Base-by-base conservation (phyloP, 2,888 invertebrate genomes). In the Erannis defoliaria region DNA sequence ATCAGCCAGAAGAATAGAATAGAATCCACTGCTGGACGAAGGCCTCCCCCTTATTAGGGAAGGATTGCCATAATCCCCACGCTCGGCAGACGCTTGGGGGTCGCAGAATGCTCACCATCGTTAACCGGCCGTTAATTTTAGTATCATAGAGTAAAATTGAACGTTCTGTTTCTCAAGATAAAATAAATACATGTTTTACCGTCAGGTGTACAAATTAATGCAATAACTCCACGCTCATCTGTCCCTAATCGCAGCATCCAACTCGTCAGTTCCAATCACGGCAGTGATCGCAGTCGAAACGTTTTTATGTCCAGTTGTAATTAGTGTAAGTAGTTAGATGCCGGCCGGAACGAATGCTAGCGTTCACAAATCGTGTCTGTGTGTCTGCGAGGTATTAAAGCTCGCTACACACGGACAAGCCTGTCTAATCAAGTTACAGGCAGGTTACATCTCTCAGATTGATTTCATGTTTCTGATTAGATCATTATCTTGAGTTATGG, bases 311-410 rank as follows among this genome's bases (percentile, higher is more conserved):
- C 37, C 16, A 26, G 23, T 53, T 37, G 21, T 58, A 48, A 37
- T 54, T 50, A 49, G 50, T 48, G 35, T 48, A 43, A 50, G 55
- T 60, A 57, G 59, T 67, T 61, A 46, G 18, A 64, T 66, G 64
- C 66, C 55, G 65, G 38, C 70, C 68, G 71, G 73, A 75, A 73
- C 78, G 43, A 76, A 78, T 72, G 67, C 58, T 72, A 73, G 75
- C 72, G 74, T 68, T 68, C 70, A 43, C 70, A 71, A 74, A 75
- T 72, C 64, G n/a, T 59, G 49, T 31, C 55, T 31, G 43, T 35
- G 45, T 29, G 57, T 19, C 37, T 5, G 46, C 19, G 59, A 48
- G 55, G 49, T 37, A 62, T 57, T 62, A 56, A 60, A 42, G 61
- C 53, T 49, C 49, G 26, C 48, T 53, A 55, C 60, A 60, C 57